Conservation (phyloP, 2,888 invertebrate species). For the Dryomyza anilis region DNA sequence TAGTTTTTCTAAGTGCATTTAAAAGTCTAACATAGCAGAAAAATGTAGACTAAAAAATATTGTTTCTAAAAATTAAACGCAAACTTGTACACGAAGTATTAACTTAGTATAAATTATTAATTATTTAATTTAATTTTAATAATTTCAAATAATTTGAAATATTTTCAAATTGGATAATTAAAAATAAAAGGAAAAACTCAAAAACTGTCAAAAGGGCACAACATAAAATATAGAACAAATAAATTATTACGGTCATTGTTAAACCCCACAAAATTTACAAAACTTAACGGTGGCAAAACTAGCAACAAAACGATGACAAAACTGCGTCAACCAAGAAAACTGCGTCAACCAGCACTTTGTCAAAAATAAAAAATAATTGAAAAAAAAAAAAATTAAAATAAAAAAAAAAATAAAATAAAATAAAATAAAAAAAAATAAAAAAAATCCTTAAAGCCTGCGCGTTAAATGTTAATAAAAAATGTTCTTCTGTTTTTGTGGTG, state of each 20-base stretch:
- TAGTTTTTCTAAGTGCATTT: no score
- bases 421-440: not conserved
- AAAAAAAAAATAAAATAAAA: not conserved
- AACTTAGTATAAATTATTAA: no score
- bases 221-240: not conserved
- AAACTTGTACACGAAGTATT: no score
- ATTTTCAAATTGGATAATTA: not conserved
- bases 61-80: no score
- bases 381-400: not conserved
- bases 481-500: not conserved
- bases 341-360: no score
- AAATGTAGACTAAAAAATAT: no score
- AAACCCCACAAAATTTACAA: no score
- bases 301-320: not conserved
- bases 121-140: no score
- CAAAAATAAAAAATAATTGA: not conserved
- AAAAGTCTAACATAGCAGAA: no score
- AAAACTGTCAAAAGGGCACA: not conserved
- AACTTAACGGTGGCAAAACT: no score
- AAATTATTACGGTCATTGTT: no score
- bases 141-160: not conserved
- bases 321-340: not conserved
- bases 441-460: not conserved
- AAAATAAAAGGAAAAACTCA: not conserved
- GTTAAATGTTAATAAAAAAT: not conserved